A percentile compares a stretch with the other conserved stretches of the same genome.
Evolutionary conservation across 2,113 vertebrate species (phyloP).

Genomic region (Danionella cerebrum): DNA sequence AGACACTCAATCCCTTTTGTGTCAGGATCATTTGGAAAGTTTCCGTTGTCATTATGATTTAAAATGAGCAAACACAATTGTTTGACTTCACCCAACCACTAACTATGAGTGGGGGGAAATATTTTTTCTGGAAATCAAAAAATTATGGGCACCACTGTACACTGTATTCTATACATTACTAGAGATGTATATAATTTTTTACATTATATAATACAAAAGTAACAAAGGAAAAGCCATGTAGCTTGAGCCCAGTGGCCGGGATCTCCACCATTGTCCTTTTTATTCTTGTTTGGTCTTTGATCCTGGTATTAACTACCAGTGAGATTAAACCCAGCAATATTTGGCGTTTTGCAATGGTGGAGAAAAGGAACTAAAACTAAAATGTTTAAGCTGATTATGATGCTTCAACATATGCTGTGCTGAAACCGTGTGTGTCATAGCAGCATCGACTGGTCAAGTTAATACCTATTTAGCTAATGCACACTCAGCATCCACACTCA

Average conservation of each 20-base stretch:
- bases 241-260: background rate
- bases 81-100: no score
- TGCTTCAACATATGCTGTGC: constrained; percentile 61
- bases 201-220: background rate
- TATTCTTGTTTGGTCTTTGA: background rate
- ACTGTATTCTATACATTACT: no score
- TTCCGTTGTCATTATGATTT: no score
- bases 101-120: no score
- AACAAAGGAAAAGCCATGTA: background rate
- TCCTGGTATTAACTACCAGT: background rate
- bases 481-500: constrained; percentile 41
- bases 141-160: no score
- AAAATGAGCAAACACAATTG: no score
- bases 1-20: no score
- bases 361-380: constrained; percentile 32
- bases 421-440: constrained; percentile 55
- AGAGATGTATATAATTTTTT: no score
- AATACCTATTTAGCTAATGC: constrained; percentile 63
- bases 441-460: constrained; percentile 50
- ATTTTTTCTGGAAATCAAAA: no score
- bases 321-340: constrained; percentile 48
- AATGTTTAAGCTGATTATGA: constrained; percentile 62
- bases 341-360: constrained; percentile 53
- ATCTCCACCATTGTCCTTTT: background rate
- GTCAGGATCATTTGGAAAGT: no score